Percentiles rank a stretch among this genome's conserved stretches.
Evolutionary conservation across 2,888 invertebrate genomes (phyloP).

Genomic region (Tigriopus californicus): DNA sequence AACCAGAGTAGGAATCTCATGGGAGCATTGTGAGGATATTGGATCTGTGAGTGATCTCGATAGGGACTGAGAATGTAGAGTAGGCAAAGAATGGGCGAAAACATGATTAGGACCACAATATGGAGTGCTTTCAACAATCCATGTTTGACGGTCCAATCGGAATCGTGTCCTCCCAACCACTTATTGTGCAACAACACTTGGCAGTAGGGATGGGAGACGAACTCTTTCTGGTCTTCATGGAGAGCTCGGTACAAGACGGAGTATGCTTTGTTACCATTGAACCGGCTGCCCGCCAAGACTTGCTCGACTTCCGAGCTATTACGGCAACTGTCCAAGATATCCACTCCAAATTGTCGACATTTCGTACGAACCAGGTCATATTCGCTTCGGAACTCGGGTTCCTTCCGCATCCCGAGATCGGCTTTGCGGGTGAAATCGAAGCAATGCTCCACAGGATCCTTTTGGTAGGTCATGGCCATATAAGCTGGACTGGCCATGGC

Average conservation of each 20-base stretch:
- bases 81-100: conserved; percentile 3
- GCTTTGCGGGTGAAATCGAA: conserved; percentile 10
- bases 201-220: conserved; percentile 53
- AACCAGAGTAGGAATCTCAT: background rate
- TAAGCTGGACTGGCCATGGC: conserved; percentile 14
- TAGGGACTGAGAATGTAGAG: conserved; percentile 1
- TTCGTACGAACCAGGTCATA: background rate
- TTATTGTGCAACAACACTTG: conserved; percentile 35
- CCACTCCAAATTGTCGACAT: conserved; percentile 9
- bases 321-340: conserved; percentile 14
- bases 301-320: conserved; percentile 14
- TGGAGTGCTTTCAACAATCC: background rate
- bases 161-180: conserved; percentile 7
- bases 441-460: conserved; percentile 6
- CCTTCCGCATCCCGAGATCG: background rate
- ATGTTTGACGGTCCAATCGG: background rate
- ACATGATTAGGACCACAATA: background rate
- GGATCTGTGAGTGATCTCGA: conserved; percentile 1
- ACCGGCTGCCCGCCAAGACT: background rate
- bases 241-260: conserved; percentile 25
- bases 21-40: background rate
- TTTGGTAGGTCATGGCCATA: conserved; percentile 10
- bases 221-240: conserved; percentile 47
- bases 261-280: background rate
- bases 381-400: conserved; percentile 9